Percentiles rank a stretch among this genome's conserved stretches.
Conservation (phyloP, 2,113 vertebrate species). For the Syrmaticus mikado region DNA sequence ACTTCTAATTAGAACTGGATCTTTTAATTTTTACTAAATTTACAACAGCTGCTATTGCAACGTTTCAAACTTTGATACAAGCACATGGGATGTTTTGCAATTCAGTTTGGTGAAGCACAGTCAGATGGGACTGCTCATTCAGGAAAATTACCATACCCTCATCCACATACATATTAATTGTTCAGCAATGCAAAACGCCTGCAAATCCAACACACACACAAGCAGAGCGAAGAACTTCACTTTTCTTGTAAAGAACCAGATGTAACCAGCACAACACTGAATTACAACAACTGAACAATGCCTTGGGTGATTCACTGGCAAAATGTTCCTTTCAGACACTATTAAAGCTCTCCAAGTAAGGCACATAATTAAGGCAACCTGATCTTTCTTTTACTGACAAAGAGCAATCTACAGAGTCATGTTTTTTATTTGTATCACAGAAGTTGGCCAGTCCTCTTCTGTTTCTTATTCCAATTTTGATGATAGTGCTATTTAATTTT, state of each 20-base stretch:
- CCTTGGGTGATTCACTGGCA: background rate
- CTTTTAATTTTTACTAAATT: background rate
- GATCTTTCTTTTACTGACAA: background rate
- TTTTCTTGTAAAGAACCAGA: background rate
- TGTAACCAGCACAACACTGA: background rate
- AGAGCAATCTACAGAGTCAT: background rate
- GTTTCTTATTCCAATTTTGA: background rate
- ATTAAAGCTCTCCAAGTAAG: background rate
- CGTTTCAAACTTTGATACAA: background rate
- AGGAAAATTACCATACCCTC: background rate
- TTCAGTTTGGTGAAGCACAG: background rate
- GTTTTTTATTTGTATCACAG: background rate
- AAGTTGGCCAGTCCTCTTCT: background rate
- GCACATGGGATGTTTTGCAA: background rate
- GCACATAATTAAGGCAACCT: accelerated
- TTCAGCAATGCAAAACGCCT: background rate
- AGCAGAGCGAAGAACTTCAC: background rate
- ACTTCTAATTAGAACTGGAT: background rate
- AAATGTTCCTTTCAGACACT: background rate
- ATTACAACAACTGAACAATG: background rate
- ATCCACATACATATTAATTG: accelerated
- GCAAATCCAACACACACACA: background rate
- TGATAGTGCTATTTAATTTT: background rate
- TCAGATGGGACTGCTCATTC: background rate
- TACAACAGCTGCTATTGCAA: background rate